Evolutionary conservation across 2,888 invertebrate genomes (phyloP), one percentile per base, ranked within the genome.

Genomic region (Epirrhoe alternata): DNA sequence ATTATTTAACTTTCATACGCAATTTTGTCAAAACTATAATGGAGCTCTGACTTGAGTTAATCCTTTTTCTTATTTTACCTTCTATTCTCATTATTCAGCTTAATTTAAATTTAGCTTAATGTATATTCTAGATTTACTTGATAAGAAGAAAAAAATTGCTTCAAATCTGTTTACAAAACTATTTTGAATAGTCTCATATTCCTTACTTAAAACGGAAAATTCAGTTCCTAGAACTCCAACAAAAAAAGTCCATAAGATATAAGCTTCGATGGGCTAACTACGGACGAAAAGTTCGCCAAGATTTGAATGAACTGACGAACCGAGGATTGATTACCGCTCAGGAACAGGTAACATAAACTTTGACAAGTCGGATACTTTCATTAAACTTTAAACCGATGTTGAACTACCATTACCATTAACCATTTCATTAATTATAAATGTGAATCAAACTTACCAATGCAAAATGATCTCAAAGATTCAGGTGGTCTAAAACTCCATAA

Each of bases 401-500:
- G 12, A 42, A 42, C 12, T 42, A 5, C 4, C 5, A 42, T 12
- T 42, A 42, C 5, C 38, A 42, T 12, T 42, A 42, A 42, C 12
- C 12, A 42, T 12, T 42, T 42, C 12, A 38, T 38, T 6, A 14
- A 5, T 14, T 14, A 47, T 47, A 4, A 12, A 42, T 42, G 35
- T 51, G 42, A n/a, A 24, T 12, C 8, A 38, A 72, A 86, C 88
- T 88, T 77, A 89, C 88, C 84, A 64, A 66, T 78, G 69, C 78
- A 73, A 72, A 71, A 76, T 73, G 77, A 71, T 75, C 67, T 66
- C 38, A 78, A 79, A 82, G 74, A 82, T 83, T 86, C 77, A 85
- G 77, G 82, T 85, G 69, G 79, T 82, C 71, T 81, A 77, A 82
- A 82, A 80, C 78, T 85, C 85, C 88, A 88, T 86, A 83, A 73